Conservation (phyloP, 2,888 invertebrate species). For the Euplagia quadripunctaria region DNA sequence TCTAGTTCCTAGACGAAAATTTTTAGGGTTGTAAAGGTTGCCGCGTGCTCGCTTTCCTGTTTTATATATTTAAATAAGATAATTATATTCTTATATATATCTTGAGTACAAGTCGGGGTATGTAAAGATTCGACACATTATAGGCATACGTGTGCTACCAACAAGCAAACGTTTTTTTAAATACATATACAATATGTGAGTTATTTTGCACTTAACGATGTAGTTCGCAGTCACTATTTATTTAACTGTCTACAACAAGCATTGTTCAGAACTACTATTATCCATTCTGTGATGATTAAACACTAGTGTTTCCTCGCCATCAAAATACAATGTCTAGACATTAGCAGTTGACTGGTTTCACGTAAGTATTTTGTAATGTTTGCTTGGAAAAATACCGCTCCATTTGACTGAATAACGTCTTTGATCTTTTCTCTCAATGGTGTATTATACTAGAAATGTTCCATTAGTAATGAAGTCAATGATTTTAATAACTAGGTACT, state of each 20-base stretch:
- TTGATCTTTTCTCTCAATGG: background rate
- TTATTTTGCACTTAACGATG: background rate
- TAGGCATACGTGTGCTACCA: too few relatives aligned
- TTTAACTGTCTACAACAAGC: background rate
- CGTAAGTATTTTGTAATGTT: background rate
- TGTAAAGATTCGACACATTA: too few relatives aligned
- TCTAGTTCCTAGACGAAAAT: too few relatives aligned
- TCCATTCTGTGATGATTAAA: background rate
- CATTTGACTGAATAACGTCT: constrained; percentile 1
- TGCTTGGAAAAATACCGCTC: background rate
- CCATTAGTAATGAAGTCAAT: background rate
- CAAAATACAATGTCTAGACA: background rate
- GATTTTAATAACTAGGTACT: background rate
- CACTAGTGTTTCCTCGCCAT: background rate
- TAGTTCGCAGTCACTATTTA: background rate
- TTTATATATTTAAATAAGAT: background rate
- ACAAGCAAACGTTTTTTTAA: too few relatives aligned
- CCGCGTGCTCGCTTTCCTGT: background rate
- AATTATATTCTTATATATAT: too few relatives aligned
- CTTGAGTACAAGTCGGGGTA: too few relatives aligned
- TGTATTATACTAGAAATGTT: background rate
- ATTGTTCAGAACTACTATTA: background rate
- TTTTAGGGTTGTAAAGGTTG: too few relatives aligned
- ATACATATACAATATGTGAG: background rate
- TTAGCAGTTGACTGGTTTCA: constrained; percentile 12